Evolutionary conservation across 2,113 vertebrate species (phyloP).

Genomic region (Dasypus novemcinctus): DNA sequence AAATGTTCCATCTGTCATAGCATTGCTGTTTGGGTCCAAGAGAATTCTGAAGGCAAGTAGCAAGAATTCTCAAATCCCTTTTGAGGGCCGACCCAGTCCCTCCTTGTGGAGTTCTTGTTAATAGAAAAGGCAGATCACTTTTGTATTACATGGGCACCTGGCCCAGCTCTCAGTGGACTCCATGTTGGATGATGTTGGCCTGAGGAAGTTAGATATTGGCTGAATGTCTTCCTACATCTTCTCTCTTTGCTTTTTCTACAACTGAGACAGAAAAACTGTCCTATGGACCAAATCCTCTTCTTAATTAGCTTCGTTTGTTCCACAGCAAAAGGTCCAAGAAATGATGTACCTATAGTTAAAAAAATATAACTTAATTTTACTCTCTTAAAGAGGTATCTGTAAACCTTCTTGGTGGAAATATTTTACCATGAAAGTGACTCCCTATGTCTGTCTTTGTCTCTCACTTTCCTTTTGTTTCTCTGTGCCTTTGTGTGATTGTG

Average conservation of each 20-base stretch:
- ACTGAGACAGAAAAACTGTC: not conserved
- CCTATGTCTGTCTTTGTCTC: not conserved
- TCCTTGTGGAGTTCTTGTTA: not conserved
- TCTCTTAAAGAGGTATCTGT: slow-evolving; percentile 3
- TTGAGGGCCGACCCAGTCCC: not conserved
- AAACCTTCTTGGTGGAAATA: not conserved
- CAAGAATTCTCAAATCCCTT: not conserved
- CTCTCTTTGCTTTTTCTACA: slow-evolving; percentile 22
- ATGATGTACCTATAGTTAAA: slow-evolving; percentile 22
- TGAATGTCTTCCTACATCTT: not conserved
- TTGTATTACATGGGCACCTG: not conserved
- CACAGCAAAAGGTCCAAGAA: slow-evolving; percentile 19
- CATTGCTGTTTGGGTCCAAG: not conserved
- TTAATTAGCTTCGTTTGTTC: slow-evolving; percentile 36
- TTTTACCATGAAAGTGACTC: not conserved
- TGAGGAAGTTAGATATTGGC: not conserved
- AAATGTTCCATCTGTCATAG: not conserved
- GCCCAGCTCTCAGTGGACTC: not conserved
- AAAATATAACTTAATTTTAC: slow-evolving; percentile 15
- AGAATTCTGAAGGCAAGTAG: not conserved
- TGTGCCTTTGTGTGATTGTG: not conserved
- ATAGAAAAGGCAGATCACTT: slow-evolving; percentile 22
- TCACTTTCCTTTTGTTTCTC: not conserved
- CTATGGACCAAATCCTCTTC: not conserved
- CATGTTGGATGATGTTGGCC: not conserved